A percentile compares a stretch with the other conserved stretches of the same genome.
These are phyloP conservation scores for Sisor rabdophorus DNA, from an alignment of 2,113 vertebrate species.

Conservation along the genomic window DNA sequence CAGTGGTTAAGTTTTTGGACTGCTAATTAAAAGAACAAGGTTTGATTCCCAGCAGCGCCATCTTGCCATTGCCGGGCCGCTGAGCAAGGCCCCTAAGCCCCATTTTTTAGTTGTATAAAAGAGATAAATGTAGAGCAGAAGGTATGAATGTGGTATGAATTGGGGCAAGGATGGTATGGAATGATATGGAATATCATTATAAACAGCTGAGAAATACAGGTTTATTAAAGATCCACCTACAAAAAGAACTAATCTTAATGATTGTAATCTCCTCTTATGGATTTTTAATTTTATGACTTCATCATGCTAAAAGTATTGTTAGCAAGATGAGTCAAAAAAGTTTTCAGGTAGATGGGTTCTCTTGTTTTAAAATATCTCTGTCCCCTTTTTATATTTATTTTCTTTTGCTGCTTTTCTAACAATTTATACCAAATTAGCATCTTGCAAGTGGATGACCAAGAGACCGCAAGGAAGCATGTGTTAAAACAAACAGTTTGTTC, in stretches of 20 bases:
- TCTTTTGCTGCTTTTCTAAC: slow-evolving; percentile 64
- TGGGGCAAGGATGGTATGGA: slow-evolving; percentile 17
- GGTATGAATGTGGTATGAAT: slow-evolving; percentile 15
- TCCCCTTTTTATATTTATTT: slow-evolving; percentile 22
- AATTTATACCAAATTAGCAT: slow-evolving; percentile 59
- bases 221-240: slow-evolving; percentile 43
- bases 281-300: slow-evolving; percentile 49
- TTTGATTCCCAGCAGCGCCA: too few species aligned
- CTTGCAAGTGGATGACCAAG: slow-evolving; percentile 68
- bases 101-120: too few species aligned
- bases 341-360: too few species aligned
- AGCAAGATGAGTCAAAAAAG: slow-evolving; percentile 45
- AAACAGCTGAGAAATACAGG: slow-evolving; percentile 37
- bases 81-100: too few species aligned
- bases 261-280: slow-evolving; percentile 60
- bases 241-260: slow-evolving; percentile 51
- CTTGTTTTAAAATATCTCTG: slow-evolving; percentile 56
- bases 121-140: neutral
- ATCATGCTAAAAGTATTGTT: slow-evolving; percentile 40
- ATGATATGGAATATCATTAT: neutral
- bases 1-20: too few species aligned
- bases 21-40: too few species aligned
- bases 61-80: too few species aligned
- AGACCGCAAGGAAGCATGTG: neutral
- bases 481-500: slow-evolving; percentile 14